These are phyloP conservation scores for Pediacus dermestoides DNA, from an alignment of 2,888 invertebrate genomes.

Conservation along the genomic window DNA sequence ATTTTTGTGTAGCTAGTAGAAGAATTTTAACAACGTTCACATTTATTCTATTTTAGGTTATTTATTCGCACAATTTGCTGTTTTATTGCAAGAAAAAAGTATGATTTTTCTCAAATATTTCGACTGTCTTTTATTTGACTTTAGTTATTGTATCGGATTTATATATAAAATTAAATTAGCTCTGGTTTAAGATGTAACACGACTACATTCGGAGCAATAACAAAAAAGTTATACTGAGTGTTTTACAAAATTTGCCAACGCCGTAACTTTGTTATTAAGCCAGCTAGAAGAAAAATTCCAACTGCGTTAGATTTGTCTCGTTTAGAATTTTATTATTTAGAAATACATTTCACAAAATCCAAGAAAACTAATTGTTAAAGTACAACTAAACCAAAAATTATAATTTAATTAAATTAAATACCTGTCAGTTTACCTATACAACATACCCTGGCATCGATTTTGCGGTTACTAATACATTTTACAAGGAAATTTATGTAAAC, in stretches of 20 bases:
- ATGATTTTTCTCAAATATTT: conserved; percentile 51
- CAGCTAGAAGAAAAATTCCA: background rate
- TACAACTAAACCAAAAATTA: too few species aligned
- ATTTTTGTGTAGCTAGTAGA: too few species aligned
- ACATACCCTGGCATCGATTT: too few species aligned
- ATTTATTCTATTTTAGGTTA: too few species aligned
- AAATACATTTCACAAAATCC: conserved; percentile 53
- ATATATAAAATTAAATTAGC: background rate
- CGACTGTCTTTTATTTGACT: too few species aligned
- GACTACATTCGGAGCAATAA: background rate
- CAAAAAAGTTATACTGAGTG: conserved; percentile 5
- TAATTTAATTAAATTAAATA: too few species aligned
- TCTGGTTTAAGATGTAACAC: background rate
- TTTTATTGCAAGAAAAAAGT: too few species aligned
- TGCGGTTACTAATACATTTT: conserved; percentile 62
- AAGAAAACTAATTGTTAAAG: too few species aligned
- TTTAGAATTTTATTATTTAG: conserved; percentile 6
- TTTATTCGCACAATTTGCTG: too few species aligned
- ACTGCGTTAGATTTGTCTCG: background rate
- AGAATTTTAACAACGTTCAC: too few species aligned
- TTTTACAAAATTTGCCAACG: background rate
- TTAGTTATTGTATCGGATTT: conserved; percentile 5
- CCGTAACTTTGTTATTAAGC: background rate
- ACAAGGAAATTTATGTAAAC: too few species aligned
- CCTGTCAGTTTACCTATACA: too few species aligned